Evolutionary conservation across 2,888 invertebrate genomes (phyloP), one percentile per base, ranked within the genome.

Genomic region (Eubasilissa splendida): DNA sequence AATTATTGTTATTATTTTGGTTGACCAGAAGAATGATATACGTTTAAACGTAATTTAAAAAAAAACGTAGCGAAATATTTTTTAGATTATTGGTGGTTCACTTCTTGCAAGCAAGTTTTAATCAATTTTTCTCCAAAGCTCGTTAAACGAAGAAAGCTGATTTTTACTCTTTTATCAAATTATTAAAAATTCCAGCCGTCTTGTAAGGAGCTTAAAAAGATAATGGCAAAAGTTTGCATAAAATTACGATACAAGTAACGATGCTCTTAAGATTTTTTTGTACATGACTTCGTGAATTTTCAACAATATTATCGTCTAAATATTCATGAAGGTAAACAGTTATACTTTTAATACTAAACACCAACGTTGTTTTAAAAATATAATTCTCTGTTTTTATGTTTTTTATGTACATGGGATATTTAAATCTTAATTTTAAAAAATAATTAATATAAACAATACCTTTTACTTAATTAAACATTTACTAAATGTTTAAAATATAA

Each of bases 131-230:
- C 12, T 73, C 31, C 10, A 33, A 73, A 73, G 56, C 71, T 73
- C 58, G 71, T 73, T 58, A 73, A 8, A 56, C 56, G 12, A 33
- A 56, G 33, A 58, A 56, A 12, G 58, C 56, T 73, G 58, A 73
- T 73, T 58, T 58, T 58, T 73, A 22, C 14, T 54, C 33, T 42
- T 56, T n/a, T 56, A 58, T 58, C 58, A 56, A 56, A 42, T 73
- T 73, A 56, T 58, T 73, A 33, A 33, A 31, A 58, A 56, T 58
- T 31, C 22, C 42, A 7, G n/a, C 31, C 9, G 56, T 22, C 71
- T n/a, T 42, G 31, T 71, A 56, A 73, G 31, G 50, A 56, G 71
- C 71, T 73, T 58, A 58, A 73, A 31, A 33, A 73, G 70, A 73
- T 71, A 58, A 71, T 71, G 31, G 56, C 53, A 31, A n/a, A 58